Conservation (phyloP, 2,113 vertebrate genomes). For the Uria lomvia region DNA sequence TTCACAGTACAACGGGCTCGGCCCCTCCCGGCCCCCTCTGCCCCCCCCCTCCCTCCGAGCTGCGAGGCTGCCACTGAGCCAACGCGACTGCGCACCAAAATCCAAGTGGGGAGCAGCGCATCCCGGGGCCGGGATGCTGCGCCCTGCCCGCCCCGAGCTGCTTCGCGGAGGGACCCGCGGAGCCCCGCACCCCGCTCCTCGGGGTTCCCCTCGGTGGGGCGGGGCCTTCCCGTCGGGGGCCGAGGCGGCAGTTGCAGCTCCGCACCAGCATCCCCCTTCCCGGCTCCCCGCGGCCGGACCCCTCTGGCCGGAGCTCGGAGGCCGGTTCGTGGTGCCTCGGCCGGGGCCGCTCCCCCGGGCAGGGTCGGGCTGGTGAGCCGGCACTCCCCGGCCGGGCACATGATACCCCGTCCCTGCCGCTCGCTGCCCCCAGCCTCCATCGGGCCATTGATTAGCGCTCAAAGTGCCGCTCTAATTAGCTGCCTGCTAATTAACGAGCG, state of each 20-base stretch:
- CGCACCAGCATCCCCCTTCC: background rate
- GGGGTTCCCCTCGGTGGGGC: too few relatives aligned
- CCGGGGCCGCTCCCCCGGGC: background rate
- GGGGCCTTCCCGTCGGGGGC: background rate
- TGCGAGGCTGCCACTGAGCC: background rate
- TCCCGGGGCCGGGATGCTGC: background rate
- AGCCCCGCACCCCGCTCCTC: background rate
- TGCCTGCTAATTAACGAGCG: constrained; percentile 83
- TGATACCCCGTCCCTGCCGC: constrained; percentile 21
- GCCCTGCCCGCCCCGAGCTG: too few relatives aligned
- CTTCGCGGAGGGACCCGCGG: background rate
- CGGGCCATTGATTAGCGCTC: constrained; percentile 86
- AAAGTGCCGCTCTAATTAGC: constrained; percentile 85
- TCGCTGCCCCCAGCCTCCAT: constrained; percentile 75
- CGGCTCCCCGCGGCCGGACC: too few relatives aligned
- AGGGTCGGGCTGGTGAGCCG: background rate
- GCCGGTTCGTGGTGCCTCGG: background rate
- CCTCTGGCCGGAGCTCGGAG: background rate
- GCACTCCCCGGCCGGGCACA: background rate
- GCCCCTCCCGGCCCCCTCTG: background rate
- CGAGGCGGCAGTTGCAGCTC: background rate
- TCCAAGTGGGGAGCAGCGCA: constrained; percentile 50
- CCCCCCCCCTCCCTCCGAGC: background rate
- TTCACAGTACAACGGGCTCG: constrained; percentile 51
- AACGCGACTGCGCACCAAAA: background rate